Evolutionary conservation across 2,113 vertebrate species (phyloP).

Genomic region (Marmota flaviventris): DNA sequence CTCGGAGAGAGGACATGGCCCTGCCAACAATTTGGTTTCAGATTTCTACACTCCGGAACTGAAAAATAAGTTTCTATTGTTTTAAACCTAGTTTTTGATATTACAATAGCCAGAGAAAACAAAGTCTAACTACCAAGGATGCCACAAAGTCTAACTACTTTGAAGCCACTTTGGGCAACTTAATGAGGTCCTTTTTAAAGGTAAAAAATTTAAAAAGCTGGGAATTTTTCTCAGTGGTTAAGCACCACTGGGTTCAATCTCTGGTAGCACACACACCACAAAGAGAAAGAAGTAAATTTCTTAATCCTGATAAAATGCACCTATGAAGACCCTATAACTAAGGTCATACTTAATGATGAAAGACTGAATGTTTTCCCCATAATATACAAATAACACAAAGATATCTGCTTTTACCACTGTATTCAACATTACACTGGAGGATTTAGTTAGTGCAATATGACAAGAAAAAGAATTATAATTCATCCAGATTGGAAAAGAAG

Average conservation of each 20-base stretch:
- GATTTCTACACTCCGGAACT: background rate
- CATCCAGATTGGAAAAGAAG: background rate
- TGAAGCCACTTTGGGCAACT: background rate
- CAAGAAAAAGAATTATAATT: background rate
- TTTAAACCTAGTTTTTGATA: background rate
- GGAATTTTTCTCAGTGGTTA: no score
- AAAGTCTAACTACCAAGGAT: background rate
- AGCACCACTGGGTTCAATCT: background rate
- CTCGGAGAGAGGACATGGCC: background rate
- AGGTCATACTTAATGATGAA: background rate
- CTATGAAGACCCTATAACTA: background rate
- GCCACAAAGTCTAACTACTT: background rate
- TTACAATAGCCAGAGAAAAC: background rate
- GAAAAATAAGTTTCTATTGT: background rate
- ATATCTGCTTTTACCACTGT: no score
- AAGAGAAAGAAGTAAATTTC: background rate
- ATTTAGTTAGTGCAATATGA: background rate
- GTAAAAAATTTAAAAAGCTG: background rate
- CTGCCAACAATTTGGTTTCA: background rate
- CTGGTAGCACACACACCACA: background rate
- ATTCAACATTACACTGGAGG: background rate
- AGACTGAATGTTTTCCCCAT: background rate
- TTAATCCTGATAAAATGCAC: background rate
- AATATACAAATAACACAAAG: background rate
- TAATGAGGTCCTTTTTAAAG: background rate